A percentile compares a stretch with the other conserved stretches of the same genome.
These are phyloP conservation scores for Hippocampus zosterae DNA, from an alignment of 2,113 vertebrate genomes.

Conservation along the genomic window DNA sequence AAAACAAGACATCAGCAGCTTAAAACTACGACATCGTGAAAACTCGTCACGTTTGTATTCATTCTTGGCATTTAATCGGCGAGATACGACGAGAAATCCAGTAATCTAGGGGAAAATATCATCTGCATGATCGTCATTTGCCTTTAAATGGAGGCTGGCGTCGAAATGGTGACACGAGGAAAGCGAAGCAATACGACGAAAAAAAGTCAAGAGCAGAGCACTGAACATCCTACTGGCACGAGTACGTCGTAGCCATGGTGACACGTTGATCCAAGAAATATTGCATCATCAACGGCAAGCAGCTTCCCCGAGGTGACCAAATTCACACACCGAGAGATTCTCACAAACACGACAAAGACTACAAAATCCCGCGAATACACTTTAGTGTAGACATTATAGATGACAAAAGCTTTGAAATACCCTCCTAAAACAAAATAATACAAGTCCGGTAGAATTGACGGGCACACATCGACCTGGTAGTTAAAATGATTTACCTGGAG, in stretches of 20 bases:
- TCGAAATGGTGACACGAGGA: background rate
- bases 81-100: background rate
- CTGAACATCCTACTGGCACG: background rate
- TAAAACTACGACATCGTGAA: background rate
- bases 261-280: slow-evolving; percentile 15
- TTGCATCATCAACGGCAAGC: slow-evolving; percentile 46
- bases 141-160: background rate
- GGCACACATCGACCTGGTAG: background rate
- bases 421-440: background rate
- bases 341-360: background rate
- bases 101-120: background rate
- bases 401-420: too few relatives aligned
- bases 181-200: background rate
- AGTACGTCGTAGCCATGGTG: slow-evolving; percentile 42
- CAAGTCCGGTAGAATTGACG: background rate
- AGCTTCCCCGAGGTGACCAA: background rate
- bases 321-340: background rate
- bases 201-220: background rate
- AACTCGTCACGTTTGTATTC: background rate
- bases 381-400: background rate
- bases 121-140: background rate
- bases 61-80: background rate
- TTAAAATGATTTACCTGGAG: slow-evolving; percentile 47
- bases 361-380: background rate
- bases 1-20: slow-evolving; percentile 1